A percentile compares a stretch with the other conserved stretches of the same genome.
These are phyloP conservation scores for Oreochromis aureus DNA, from an alignment of 2,113 vertebrate genomes.

Conservation along the genomic window DNA sequence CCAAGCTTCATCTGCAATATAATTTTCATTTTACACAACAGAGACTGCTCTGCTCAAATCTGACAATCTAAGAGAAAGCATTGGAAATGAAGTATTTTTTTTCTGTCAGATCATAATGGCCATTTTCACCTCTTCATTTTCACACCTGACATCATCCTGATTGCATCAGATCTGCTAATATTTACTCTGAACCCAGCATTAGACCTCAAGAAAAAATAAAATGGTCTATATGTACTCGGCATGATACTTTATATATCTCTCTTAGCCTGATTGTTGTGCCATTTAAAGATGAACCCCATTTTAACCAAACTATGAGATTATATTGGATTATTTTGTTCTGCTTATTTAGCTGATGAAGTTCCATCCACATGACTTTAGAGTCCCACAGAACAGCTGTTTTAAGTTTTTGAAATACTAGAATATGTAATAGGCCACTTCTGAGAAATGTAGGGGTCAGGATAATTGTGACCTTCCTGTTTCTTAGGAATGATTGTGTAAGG, in stretches of 20 bases:
- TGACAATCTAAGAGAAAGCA: not conserved
- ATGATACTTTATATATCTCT: not conserved
- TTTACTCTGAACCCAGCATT: not conserved
- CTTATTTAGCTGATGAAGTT: not conserved
- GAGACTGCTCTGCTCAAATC: not conserved
- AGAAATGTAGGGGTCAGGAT: not conserved
- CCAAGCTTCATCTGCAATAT: not conserved
- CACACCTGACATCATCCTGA: not conserved
- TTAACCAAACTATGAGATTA: not conserved
- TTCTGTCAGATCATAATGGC: not conserved
- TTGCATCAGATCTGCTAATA: not conserved
- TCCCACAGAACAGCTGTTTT: not conserved
- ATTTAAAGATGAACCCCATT: not conserved
- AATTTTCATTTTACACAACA: fast-evolving
- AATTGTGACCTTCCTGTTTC: not conserved
- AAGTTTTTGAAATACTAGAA: not conserved
- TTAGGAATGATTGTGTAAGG: not conserved
- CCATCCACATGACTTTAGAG: not conserved
- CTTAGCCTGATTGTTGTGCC: not conserved
- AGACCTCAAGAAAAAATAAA: not conserved
- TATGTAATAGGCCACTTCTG: not conserved
- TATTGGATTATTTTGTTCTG: not conserved
- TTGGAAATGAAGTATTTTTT: not conserved
- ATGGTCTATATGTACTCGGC: not conserved
- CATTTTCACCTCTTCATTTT: not conserved